Conservation (phyloP, 2,797 vertebrate species). For the Pempheris klunzingeri region DNA sequence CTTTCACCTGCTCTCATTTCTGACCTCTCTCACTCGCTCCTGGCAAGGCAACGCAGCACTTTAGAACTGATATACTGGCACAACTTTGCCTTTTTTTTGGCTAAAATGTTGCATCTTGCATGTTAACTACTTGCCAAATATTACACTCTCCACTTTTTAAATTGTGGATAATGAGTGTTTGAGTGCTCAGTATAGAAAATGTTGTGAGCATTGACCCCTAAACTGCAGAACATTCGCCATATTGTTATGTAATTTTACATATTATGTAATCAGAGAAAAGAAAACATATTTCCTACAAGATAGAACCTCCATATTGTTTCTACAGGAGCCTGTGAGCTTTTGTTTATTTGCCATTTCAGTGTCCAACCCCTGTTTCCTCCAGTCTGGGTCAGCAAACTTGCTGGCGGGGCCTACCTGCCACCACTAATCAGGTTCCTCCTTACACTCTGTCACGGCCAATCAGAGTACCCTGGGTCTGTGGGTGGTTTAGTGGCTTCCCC, state of each 20-base stretch:
- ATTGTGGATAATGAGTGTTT: not conserved
- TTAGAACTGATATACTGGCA: not conserved
- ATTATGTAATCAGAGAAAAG: not conserved
- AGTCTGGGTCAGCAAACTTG: constrained; percentile 70
- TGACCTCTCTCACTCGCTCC: constrained; percentile 1
- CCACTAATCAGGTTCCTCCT: constrained; percentile 70
- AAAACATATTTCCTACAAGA: not conserved
- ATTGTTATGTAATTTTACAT: not conserved
- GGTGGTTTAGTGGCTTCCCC: constrained; percentile 53
- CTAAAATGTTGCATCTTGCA: not conserved
- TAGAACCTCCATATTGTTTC: constrained; percentile 27
- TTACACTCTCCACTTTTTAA: not conserved
- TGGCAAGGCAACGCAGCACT: too few relatives aligned
- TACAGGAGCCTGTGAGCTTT: constrained; percentile 7
- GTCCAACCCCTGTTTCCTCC: constrained; percentile 15
- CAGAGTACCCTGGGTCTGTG: constrained; percentile 40
- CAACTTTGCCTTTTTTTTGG: not conserved
- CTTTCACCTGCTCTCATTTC: not conserved
- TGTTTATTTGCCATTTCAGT: constrained; percentile 42
- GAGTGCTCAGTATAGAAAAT: not conserved
- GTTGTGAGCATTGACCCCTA: not conserved
- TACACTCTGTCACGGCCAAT: constrained; percentile 71
- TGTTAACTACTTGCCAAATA: not conserved
- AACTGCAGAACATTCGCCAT: not conserved
- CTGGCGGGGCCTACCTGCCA: constrained; percentile 67